These are phyloP conservation scores for Spea multiplicata DNA, from an alignment of 2,113 vertebrate species.

Conservation along the genomic window DNA sequence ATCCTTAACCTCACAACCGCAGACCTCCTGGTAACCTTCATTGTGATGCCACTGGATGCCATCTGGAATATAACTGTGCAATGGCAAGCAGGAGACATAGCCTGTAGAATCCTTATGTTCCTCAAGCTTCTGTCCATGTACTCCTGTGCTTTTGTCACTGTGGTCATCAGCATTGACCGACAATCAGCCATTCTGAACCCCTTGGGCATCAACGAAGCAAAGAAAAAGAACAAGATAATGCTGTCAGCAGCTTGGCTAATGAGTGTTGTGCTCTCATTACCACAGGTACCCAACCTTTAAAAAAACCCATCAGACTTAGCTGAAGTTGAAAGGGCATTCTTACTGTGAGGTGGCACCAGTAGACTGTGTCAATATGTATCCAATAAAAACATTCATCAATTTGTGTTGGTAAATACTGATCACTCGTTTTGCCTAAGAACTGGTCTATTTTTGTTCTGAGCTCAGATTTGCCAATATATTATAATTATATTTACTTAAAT, in stretches of 20 bases:
- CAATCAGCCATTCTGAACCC: conserved; percentile 80
- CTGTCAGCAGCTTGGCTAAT: conserved; percentile 73
- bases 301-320: too few relatives aligned
- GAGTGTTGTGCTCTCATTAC: conserved; percentile 71
- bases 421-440: too few relatives aligned
- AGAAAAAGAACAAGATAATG: conserved; percentile 74
- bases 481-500: too few relatives aligned
- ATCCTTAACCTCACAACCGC: conserved; percentile 78
- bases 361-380: too few relatives aligned
- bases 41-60: conserved; percentile 83
- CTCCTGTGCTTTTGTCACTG: conserved; percentile 79
- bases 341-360: too few relatives aligned
- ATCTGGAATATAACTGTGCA: conserved; percentile 84
- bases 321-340: too few relatives aligned
- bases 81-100: conserved; percentile 75
- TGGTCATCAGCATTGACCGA: conserved; percentile 81
- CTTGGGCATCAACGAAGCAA: conserved; percentile 71
- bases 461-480: too few relatives aligned
- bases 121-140: conserved; percentile 84
- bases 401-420: too few relatives aligned
- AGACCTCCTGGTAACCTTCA: conserved; percentile 77
- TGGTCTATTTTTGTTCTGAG: too few relatives aligned
- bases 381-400: too few relatives aligned
- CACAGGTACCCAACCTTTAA: conserved; percentile 69
- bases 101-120: conserved; percentile 82